Evolutionary conservation across 2,797 vertebrate genomes (phyloP), one percentile per base, ranked within the genome.

Genomic region (Argyrosomus regius): DNA sequence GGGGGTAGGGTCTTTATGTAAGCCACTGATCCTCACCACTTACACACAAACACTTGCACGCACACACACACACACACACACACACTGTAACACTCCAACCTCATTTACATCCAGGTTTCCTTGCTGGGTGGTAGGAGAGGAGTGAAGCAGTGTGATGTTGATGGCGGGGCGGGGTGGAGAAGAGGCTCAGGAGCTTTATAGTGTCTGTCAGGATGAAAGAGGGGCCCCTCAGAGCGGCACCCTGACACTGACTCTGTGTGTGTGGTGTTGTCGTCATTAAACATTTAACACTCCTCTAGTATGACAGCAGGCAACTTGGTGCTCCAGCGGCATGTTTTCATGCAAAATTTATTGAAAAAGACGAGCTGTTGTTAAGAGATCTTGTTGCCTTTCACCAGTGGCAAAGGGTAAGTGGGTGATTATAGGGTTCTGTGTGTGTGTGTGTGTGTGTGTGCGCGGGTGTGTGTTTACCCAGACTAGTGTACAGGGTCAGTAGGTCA

Each of bases 231-330:
- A 94, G 95, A 95, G 96, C 95, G 92, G 95, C 95, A 96, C 96
- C 95, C 95, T 97, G 97, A 97, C 97, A 96, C 96, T 68, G 92
- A 94, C 84, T 90, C 53, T 85, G 84, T 87, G 88, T 92, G 95
- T 94, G 97, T 93, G 95, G 95, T 98, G 97, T 96, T 98, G 97
- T 98, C 95, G 95, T 96, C 97, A 99, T 99, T 97, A 99, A 99
- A 98, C 96, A 99, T 98, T 98, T 96, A 98, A 97, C 95, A 94
- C 93, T 93, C 95, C 96, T 97, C 96, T 96, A 96, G 91, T 94
- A 95, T 96, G 97, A 97, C 97, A 98, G 97, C 97, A 97, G 97
- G 96, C 95, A 96, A 96, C 96, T 96, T 95, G 93, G 96, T 96
- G 95, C 96, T 95, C 92, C 93, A 89, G 94, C 95, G 94, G 94